Evolutionary conservation across 2,113 vertebrate genomes (phyloP).

Genomic region (Oreochromis niloticus): DNA sequence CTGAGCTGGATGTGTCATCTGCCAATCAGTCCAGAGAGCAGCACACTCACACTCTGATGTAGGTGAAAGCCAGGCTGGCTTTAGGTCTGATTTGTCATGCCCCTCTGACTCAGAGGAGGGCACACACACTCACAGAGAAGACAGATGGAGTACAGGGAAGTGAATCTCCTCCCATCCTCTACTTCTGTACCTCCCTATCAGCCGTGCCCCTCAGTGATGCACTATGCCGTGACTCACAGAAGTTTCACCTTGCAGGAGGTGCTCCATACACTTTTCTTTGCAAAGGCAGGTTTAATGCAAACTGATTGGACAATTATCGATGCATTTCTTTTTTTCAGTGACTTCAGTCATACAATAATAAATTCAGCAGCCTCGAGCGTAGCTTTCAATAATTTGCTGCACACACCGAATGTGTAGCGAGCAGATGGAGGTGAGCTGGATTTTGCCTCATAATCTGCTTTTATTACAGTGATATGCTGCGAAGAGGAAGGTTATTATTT

Average conservation of each 20-base stretch:
- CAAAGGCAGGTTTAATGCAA: background rate
- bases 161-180: background rate
- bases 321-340: background rate
- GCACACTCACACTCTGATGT: background rate
- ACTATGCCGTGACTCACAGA: background rate
- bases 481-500: constrained; percentile 6
- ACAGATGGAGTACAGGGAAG: background rate
- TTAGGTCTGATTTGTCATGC: constrained; percentile 38
- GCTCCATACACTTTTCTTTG: background rate
- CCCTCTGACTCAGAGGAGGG: constrained; percentile 46
- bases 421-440: constrained; percentile 21
- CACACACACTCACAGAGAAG: background rate
- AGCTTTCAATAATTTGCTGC: background rate
- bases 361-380: background rate
- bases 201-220: background rate
- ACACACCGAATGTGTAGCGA: background rate
- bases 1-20: constrained; percentile 34
- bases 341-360: background rate
- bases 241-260: background rate
- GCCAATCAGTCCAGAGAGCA: background rate
- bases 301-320: background rate
- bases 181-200: background rate
- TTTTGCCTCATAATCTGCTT: constrained; percentile 20
- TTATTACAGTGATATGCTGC: constrained; percentile 5
- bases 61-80: background rate